Evolutionary conservation across 1,140 invertebrate genomes (phyloP).

Genomic region (Steinernema feltiae): DNA sequence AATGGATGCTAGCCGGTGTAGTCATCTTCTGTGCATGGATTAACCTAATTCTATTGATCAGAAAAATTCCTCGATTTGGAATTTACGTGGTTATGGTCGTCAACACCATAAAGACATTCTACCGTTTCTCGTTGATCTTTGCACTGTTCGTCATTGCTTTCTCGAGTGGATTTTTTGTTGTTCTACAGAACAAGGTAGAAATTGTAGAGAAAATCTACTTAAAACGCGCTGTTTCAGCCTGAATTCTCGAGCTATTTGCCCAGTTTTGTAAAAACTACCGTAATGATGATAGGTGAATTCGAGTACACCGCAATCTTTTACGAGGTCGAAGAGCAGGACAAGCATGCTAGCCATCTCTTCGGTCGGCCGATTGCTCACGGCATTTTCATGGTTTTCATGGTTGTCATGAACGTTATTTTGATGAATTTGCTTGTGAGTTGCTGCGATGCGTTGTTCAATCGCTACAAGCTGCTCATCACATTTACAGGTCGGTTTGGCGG

Average conservation of each 20-base stretch:
- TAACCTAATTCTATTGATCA: conserved; percentile 61
- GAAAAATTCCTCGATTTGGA: conserved; percentile 62
- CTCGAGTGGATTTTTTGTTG: conserved; percentile 61
- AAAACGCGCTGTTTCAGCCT: too few species aligned
- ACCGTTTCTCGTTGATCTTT: conserved; percentile 62
- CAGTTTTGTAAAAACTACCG: conserved; percentile 59
- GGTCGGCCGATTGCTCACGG: conserved; percentile 53
- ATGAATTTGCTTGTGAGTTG: conserved; percentile 61
- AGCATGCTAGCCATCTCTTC: conserved; percentile 25
- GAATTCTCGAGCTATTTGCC: conserved; percentile 33
- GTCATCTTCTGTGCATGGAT: conserved; percentile 62
- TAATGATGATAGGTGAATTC: conserved; percentile 62
- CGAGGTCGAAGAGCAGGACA: neutral
- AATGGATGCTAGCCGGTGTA: conserved; percentile 62
- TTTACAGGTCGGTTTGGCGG: conserved; percentile 59
- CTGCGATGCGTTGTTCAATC: too few species aligned
- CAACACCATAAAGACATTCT: conserved; percentile 62
- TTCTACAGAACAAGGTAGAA: conserved; percentile 61
- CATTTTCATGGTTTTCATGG: conserved; percentile 59
- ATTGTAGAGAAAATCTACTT: too few species aligned
- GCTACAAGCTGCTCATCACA: neutral
- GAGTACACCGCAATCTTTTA: conserved; percentile 59
- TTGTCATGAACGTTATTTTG: conserved; percentile 60
- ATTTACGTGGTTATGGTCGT: conserved; percentile 65
- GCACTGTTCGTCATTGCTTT: conserved; percentile 63